Base-by-base conservation (phyloP, 92 coral and sea anemone genomes). In the Epizoanthus scotinus region DNA sequence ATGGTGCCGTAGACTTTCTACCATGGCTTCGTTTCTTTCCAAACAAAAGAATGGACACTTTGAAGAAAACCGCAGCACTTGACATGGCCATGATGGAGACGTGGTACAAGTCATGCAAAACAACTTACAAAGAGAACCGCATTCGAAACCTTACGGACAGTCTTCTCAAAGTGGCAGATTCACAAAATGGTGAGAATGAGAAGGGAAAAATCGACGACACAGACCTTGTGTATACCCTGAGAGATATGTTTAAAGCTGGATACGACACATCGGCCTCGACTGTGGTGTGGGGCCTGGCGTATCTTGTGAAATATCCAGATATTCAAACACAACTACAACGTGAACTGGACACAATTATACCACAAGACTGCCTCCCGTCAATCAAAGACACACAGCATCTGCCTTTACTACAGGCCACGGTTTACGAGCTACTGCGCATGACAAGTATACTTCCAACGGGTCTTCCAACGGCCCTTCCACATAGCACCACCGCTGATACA, bases 211-310 rank as follows among this genome's bases (percentile, higher is more conserved):
- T 28, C 2, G 5, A 7, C 14, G 34, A 60, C 26, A 22, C 20
- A 18, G 83, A 79, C 49, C 73, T 86, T n/a, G 63, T 87, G 27
- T 57, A 71, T 10, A 83, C 72, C 15, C 40, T 92, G 42, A 40
- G 28, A 8, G 97, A 92, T 73, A 84, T 90, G 61, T 89, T 92
- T 49, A 94, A 90, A 12, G 97, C 88, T 12, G 94, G 91, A 2
- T 90, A 87, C 61, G 97, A 92, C 6, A 90, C 94, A 0, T 67
- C 78, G 17, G 82, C 97, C 28, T 25, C 69, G 26, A 83, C 90
- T 5, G 56, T 92, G 0, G 71, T 83, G 75, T 92, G 89, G 91
- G 87, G 82, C n/a, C 66, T 90, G 0, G 97, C 94, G 9, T 92
- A 92, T 78, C 63, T 90, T 77, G 57, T 80, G 55, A 66, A 68